Conservation (phyloP, 2,888 invertebrate genomes). For the Melieria omissa region DNA sequence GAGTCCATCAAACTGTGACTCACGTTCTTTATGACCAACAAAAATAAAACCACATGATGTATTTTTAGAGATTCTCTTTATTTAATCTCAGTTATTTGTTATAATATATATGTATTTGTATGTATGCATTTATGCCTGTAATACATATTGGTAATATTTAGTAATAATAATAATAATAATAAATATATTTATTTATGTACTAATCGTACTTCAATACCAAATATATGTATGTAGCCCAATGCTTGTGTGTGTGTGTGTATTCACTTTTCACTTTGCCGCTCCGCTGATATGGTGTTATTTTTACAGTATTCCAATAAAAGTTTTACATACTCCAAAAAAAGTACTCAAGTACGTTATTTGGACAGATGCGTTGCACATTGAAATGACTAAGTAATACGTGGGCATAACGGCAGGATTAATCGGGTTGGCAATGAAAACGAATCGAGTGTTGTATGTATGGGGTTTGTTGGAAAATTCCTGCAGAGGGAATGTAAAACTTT, state of each 20-base stretch:
- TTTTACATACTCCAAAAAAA: background rate
- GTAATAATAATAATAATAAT: background rate
- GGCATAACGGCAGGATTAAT: no score
- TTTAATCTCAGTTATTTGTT: constrained; percentile 24
- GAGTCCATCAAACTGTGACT: background rate
- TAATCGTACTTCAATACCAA: constrained; percentile 21
- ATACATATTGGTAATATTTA: background rate
- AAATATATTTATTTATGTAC: constrained; percentile 25
- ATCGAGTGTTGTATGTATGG: no score
- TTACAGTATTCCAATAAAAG: constrained; percentile 52
- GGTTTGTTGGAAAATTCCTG: no score
- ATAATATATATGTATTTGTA: constrained; percentile 22
- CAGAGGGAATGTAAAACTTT: no score
- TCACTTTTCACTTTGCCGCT: constrained; percentile 29
- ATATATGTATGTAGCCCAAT: constrained; percentile 30
- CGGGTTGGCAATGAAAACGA: no score
- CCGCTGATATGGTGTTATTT: constrained; percentile 62
- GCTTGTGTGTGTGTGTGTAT: constrained; percentile 39
- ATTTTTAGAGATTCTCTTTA: constrained; percentile 10
- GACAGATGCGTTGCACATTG: no score
- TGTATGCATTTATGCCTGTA: background rate
- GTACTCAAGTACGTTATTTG: background rate
- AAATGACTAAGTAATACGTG: no score
- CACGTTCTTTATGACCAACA: no score
- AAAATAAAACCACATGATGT: no score